Evolutionary conservation across 2,797 vertebrate species (phyloP), one percentile per base, ranked within the genome.

Genomic region (Lutjanus campechanus): DNA sequence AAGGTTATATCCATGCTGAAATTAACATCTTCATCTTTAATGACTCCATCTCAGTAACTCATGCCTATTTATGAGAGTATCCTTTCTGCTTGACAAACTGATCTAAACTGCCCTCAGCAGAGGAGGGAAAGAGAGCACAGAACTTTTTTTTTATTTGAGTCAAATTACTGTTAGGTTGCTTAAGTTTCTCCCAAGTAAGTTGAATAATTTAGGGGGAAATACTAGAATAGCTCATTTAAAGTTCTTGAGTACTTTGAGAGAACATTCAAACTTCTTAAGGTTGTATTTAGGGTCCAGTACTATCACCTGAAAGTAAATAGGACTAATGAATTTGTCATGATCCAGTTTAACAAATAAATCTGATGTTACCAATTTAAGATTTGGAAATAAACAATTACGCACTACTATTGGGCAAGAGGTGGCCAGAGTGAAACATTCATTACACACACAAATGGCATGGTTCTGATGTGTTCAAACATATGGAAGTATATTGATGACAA

Each of bases 21-120:
- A 90, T 88, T 77, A 90, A 80, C 63, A 87, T 87, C 82, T 84
- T 87, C 84, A 83, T 90, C 89, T 88, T 88, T 89, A 90, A 93
- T 87, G 86, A 81, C 76, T 82, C 53, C 41, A 4, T 67, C 82
- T 85, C 41, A 70, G 25, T 69, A 72, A 16, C 72, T 85, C 76
- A 82, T 78, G 46, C 63, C 51, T 76, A 89, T 84, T 90, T 67
- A 75, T 85, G 56, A 86, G 65, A 29, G 78, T 3, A 58, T 75
- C 36, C 49, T 61, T 11, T 81, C 54, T 66, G 81, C 75, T 69
- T 40, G 50, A 87, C 81, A 89, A 82, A 84, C 68, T 56, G 69
- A 11, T 71, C 69, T 67, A 76, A 86, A 86, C 51, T 63, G 20
- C 15, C 49, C 17, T 59, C 22, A 46, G 76, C 54, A 41, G 64